Evolutionary conservation across 2,888 invertebrate species (phyloP).

Genomic region (Lepidocyrtinus sp.): DNA sequence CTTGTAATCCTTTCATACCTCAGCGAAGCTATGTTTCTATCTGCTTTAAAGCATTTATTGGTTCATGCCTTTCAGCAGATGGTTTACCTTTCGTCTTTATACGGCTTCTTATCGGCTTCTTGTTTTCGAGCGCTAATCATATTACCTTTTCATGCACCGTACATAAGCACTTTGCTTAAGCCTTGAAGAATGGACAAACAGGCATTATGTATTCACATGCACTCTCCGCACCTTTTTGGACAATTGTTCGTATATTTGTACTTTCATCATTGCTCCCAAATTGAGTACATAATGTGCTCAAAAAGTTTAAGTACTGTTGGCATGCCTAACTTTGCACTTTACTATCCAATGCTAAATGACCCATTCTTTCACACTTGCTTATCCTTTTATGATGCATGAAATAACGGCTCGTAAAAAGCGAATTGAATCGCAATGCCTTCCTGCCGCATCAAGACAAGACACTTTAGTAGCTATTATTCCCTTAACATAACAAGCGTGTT

Average conservation of each 20-base stretch:
- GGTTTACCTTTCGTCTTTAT: background rate
- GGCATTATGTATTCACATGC: background rate
- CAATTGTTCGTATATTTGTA: background rate
- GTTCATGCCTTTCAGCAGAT: background rate
- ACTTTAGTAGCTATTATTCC: background rate
- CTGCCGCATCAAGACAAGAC: background rate
- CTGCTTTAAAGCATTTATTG: too few species aligned
- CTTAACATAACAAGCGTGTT: constrained; percentile 31
- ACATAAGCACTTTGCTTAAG: too few species aligned
- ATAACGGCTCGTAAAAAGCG: constrained; percentile 35
- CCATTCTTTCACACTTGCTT: constrained; percentile 52
- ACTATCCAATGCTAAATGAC: constrained; percentile 36
- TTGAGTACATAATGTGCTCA: background rate
- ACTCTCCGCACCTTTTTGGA: background rate
- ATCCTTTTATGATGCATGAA: constrained; percentile 58
- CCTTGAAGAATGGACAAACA: background rate
- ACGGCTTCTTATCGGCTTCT: background rate
- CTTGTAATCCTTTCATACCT: too few species aligned
- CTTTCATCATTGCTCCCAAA: background rate
- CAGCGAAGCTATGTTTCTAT: too few species aligned
- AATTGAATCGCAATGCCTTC: constrained; percentile 6
- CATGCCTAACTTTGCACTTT: constrained; percentile 9
- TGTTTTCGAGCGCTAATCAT: background rate
- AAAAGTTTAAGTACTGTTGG: too few species aligned
- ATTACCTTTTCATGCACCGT: background rate